Evolutionary conservation across 2,113 vertebrate genomes (phyloP), one percentile per base, ranked within the genome.

Genomic region (Psilopogon haemacephalus): DNA sequence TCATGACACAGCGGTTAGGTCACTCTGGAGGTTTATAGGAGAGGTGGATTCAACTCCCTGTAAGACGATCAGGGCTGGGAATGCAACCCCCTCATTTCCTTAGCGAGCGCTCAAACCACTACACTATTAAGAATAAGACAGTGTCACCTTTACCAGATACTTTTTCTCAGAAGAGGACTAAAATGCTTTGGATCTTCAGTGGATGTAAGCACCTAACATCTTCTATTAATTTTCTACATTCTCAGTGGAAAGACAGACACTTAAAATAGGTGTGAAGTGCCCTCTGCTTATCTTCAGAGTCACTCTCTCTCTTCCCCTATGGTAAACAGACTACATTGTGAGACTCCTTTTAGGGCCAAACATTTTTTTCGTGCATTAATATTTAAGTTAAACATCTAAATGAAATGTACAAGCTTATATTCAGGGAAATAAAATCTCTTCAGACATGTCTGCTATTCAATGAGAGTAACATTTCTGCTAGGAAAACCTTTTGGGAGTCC

Each of bases 111-210:
- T 75, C 93, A 95, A 95, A 85, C 68, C 89, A 73, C 94, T 59
- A 94, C 78, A 83, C 89, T 95, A 94, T 95, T 95, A 93, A 92
- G 59, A 33, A 50, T 62, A 89, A 78, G 35, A 38, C 16, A 55
- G 84, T 80, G 71, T 95, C 94, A 94, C 84, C 82, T 96, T 89
- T 96, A 69, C 37, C 28, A 69, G 78, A 27, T 91, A 76, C 50
- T 78, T 95, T 95, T 94, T 90, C 93, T 96, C 91, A 80, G 52
- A 93, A 87, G 56, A 89, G 23, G 32, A 32, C 32, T 84, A 65
- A 94, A 94, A 37, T 26, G 17, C 46, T 86, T 65, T 46, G 55
- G 40, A 83, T 87, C 78, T 68, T 55, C 32, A 76, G 68, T 9
- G 14, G 33, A 79, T 87, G 46, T 63, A 85, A 89, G 26, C 74